Evolutionary conservation across 2,797 vertebrate species (phyloP).

Genomic region (Apogon talboti): DNA sequence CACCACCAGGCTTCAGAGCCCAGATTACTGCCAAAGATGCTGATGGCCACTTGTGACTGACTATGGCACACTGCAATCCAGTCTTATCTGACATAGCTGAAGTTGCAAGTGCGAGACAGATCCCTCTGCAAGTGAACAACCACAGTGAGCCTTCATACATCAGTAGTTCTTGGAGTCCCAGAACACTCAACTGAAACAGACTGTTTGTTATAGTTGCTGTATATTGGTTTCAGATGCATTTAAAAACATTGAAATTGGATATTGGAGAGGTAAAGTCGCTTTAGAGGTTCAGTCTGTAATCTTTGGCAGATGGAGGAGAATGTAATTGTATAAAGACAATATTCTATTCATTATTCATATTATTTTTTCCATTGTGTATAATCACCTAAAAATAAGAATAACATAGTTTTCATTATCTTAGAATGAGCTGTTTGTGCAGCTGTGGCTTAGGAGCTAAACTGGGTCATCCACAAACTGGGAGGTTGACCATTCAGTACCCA

Average conservation of each 20-base stretch:
- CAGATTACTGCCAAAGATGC: slow-evolving; percentile 60
- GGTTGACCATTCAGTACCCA: no score
- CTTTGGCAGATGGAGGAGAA: no score
- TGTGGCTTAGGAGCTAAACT: no score
- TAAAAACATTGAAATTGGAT: slow-evolving; percentile 17
- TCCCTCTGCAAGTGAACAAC: slow-evolving; percentile 47
- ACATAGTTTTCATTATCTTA: no score
- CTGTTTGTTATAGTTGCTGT: slow-evolving; percentile 43
- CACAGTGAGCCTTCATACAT: slow-evolving; percentile 61
- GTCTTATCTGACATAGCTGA: slow-evolving; percentile 66
- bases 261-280: background rate
- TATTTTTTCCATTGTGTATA: no score
- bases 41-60: slow-evolving; percentile 64
- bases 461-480: no score
- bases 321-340: no score
- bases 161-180: slow-evolving; percentile 57
- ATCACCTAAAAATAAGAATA: no score
- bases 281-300: no score
- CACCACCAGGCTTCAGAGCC: slow-evolving; percentile 34
- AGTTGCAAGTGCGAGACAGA: slow-evolving; percentile 60
- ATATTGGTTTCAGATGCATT: slow-evolving; percentile 46
- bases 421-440: no score
- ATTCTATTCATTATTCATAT: no score
- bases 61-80: slow-evolving; percentile 46
- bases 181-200: slow-evolving; percentile 44